Evolutionary conservation across 2,113 vertebrate genomes (phyloP).

Genomic region (Triplophysa tibetana): DNA sequence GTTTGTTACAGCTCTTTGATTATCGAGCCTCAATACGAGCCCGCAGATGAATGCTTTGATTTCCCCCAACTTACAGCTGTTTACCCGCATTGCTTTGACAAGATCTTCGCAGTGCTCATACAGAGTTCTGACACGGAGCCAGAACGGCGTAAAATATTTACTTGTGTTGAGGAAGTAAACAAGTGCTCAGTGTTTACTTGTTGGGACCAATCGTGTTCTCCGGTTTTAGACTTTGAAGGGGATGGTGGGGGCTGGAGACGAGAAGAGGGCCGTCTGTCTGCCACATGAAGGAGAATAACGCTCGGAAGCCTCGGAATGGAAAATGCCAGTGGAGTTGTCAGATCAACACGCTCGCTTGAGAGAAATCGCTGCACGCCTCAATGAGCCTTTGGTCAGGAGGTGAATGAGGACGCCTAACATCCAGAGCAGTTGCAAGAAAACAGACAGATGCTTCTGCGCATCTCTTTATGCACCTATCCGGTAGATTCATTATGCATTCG

Average conservation of each 20-base stretch:
- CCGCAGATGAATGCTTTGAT: conserved; percentile 24
- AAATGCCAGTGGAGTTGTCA: conserved; percentile 28
- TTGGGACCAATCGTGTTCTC: conserved; percentile 68
- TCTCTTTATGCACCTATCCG: background rate
- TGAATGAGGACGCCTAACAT: conserved; percentile 20
- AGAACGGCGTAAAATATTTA: conserved; percentile 70
- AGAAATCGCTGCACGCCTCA: conserved; percentile 8
- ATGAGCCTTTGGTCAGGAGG: conserved; percentile 35
- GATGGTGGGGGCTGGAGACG: background rate
- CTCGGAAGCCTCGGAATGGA: conserved; percentile 20
- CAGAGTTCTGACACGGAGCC: conserved; percentile 61
- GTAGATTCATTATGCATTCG: too few species aligned
- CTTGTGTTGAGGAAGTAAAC: conserved; percentile 67
- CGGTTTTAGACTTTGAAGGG: conserved; percentile 66
- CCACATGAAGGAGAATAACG: conserved; percentile 30
- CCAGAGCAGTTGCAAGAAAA: conserved; percentile 2
- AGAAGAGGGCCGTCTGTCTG: conserved; percentile 22
- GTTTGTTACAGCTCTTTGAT: background rate
- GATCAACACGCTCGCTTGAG: conserved; percentile 26
- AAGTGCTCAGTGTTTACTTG: conserved; percentile 62
- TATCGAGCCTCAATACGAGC: background rate
- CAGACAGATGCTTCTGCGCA: conserved; percentile 14
- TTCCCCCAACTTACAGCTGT: conserved; percentile 53
- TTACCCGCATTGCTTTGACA: conserved; percentile 55
- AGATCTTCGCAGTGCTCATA: conserved; percentile 52